Base-by-base conservation (phyloP, 2,797 vertebrate genomes). In the Rallus crepitans region DNA sequence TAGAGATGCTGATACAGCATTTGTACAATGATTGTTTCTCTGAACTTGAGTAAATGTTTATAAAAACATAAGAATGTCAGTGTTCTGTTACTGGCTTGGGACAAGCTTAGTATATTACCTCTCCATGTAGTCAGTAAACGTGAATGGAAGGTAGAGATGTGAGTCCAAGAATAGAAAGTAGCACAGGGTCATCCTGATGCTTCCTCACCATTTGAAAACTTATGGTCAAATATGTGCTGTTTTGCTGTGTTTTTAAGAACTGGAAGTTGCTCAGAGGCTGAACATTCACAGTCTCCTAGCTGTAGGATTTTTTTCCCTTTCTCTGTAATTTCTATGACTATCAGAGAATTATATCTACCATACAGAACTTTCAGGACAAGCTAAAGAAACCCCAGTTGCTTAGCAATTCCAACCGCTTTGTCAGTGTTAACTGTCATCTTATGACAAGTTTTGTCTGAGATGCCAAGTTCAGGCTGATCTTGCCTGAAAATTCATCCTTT, bases 331-430 rank as follows among this genome's bases (percentile, higher is more conserved):
- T 73, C 24, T 69, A 4, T 61, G n/a, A 24, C 40, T 20, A 83
- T 82, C 25, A 17, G 31, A 48, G 40, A 75, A 33, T 71, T 86
- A 39, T 57, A 17, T 21, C 25, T 64, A 7, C 35, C 28, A 60
- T 37, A 8, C 37, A 65, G 53, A 69, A 68, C 13, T 76, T 89
- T 65, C 28, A 30, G 10, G 63, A 60, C 21, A 23, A 78, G 16
- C 45, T 89, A 50, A 71, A 61, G 42, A 48, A 91, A 42, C 6
- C 71, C 21, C 27, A 57, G 31, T 37, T 92, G 33, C 40, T 82
- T 87, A 69, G 31, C n/a, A 87, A 84, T 90, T 90, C 83, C 37
- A 57, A 27, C 33, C 79, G 9, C 31, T 64, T 78, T 92, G 25
- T 79, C 15, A 11, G 18, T 55, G 40, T 83, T 81, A 64, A 50